phyloP scores from a whole-genome alignment of 92 coral and sea anemone genomes.

The Scolanthus callimorphus region DNA sequence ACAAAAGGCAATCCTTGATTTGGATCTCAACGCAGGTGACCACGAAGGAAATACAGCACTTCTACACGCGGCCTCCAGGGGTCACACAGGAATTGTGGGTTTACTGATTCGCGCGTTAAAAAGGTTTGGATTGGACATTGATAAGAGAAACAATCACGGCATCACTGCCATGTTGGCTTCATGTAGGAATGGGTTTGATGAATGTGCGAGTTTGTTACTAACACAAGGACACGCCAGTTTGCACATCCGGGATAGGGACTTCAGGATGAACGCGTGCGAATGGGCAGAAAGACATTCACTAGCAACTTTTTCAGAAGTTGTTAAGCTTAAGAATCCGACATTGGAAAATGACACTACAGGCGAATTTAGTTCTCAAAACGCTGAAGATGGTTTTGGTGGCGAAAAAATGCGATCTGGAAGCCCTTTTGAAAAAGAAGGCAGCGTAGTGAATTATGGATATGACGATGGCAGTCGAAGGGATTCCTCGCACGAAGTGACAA shows the following conservation, averaged over 20 bases:
- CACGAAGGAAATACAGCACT: slow-evolving; percentile 81
- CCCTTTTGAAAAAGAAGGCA: not conserved
- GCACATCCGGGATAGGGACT: slow-evolving; percentile 57
- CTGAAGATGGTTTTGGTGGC: not conserved
- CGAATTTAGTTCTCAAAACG: not conserved
- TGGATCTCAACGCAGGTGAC: slow-evolving; percentile 79
- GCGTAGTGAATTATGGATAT: not conserved
- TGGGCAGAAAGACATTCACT: slow-evolving; percentile 66
- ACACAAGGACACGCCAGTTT: slow-evolving; percentile 81
- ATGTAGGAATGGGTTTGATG: slow-evolving; percentile 59
- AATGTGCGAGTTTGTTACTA: slow-evolving; percentile 61
- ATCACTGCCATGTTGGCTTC: slow-evolving; percentile 83
- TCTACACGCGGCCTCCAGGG: slow-evolving; percentile 74
- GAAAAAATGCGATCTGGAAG: not conserved
- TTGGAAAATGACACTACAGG: slow-evolving; percentile 9
- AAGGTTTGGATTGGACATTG: slow-evolving; percentile 81
- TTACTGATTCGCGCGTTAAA: slow-evolving; percentile 65
- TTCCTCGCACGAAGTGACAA: slow-evolving; percentile 1
- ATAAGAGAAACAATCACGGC: slow-evolving; percentile 71
- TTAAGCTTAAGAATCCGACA: slow-evolving; percentile 44
- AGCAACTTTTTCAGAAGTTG: slow-evolving; percentile 42
- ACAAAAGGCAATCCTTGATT: slow-evolving; percentile 60
- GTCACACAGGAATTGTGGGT: slow-evolving; percentile 50
- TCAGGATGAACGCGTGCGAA: slow-evolving; percentile 62
- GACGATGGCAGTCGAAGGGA: slow-evolving; percentile 1